phyloP scores from a whole-genome alignment of 2,888 invertebrate genomes.

The Isoperla grammatica region DNA sequence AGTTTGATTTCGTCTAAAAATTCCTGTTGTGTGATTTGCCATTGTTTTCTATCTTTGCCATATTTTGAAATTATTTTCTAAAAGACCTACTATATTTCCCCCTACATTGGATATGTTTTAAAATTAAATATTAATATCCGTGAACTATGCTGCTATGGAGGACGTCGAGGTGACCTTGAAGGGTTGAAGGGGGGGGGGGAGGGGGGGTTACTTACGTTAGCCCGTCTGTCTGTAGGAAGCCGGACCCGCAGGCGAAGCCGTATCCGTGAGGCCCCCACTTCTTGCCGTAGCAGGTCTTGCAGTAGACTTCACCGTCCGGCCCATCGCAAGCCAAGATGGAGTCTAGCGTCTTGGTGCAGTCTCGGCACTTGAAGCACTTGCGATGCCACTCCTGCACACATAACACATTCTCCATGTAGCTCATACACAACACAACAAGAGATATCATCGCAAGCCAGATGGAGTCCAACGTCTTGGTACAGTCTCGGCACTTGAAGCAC shows the following conservation, averaged over 20 bases:
- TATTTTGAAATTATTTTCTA: too few species aligned
- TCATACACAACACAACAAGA: too few species aligned
- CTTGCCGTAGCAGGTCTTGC: slow-evolving; percentile 96
- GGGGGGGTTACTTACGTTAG: slow-evolving; percentile 78
- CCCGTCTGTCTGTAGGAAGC: slow-evolving; percentile 88
- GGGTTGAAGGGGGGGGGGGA: too few species aligned
- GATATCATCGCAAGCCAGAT: slow-evolving; percentile 93
- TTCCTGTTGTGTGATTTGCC: too few species aligned
- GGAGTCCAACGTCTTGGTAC: slow-evolving; percentile 90
- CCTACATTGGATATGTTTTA: too few species aligned
- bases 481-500: slow-evolving; percentile 89
- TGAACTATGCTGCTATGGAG: too few species aligned
- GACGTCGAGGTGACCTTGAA: too few species aligned
- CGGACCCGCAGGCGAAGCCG: slow-evolving; percentile 92
- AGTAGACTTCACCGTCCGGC: slow-evolving; percentile 88
- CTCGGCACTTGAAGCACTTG: slow-evolving; percentile 87
- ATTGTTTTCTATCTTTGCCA: too few species aligned
- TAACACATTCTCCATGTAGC: too few species aligned
- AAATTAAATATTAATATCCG: too few species aligned
- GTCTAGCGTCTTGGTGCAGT: slow-evolving; percentile 90
- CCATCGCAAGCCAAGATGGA: slow-evolving; percentile 94
- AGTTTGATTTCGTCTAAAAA: too few species aligned
- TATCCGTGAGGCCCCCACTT: slow-evolving; percentile 97
- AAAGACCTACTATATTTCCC: too few species aligned
- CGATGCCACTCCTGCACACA: slow-evolving; percentile 85